Evolutionary conservation across 1,140 invertebrate genomes (phyloP).

Genomic region (Vanessa tameamea): DNA sequence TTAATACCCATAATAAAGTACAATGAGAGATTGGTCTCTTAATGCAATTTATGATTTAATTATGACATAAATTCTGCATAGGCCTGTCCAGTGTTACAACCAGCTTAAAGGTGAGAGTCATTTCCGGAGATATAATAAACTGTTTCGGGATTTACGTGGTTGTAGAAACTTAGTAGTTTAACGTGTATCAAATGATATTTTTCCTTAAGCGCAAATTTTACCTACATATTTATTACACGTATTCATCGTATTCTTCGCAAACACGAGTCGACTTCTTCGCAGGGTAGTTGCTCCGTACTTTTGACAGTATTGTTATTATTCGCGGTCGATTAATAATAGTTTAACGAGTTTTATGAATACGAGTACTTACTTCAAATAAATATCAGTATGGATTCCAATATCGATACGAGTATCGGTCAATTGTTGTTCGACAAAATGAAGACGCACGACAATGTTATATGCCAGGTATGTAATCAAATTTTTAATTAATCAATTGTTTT

Average conservation of each 20-base stretch:
- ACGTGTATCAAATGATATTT: constrained; percentile 1
- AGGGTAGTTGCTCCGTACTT: neutral
- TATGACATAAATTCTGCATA: too few species aligned
- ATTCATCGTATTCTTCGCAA: neutral
- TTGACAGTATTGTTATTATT: neutral
- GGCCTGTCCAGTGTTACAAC: too few species aligned
- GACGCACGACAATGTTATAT: constrained; percentile 18
- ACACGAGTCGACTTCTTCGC: neutral
- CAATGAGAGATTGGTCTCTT: too few species aligned
- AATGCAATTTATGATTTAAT: too few species aligned
- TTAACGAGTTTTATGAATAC: neutral
- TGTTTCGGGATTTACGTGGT: neutral
- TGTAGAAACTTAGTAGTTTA: neutral
- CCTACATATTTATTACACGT: neutral
- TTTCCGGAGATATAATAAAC: neutral
- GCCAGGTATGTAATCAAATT: constrained; percentile 22
- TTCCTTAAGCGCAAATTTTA: constrained; percentile 3
- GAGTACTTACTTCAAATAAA: neutral
- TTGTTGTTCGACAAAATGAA: constrained; percentile 27
- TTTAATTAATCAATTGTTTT: neutral
- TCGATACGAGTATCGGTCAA: constrained; percentile 11
- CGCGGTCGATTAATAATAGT: neutral
- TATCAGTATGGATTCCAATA: constrained; percentile 13
- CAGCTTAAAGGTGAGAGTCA: too few species aligned
- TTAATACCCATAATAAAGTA: too few species aligned